Evolutionary conservation across 2,113 vertebrate genomes (phyloP).

Genomic region (Percopsis transmontana): DNA sequence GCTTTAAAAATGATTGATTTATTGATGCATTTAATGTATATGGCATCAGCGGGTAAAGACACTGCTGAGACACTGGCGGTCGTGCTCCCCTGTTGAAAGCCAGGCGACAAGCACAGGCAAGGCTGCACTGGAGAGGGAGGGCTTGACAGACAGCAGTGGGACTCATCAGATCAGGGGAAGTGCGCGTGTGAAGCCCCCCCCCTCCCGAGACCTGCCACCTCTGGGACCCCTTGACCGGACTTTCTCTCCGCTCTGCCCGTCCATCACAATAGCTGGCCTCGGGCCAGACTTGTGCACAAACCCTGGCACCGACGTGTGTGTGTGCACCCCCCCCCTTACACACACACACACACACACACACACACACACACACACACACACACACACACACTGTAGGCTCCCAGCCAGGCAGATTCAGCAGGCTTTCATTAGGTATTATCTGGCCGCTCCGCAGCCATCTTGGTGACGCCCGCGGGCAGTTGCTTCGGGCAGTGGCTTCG

Average conservation of each 20-base stretch:
- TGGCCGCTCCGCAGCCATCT: too few species aligned
- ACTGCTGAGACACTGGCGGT: too few species aligned
- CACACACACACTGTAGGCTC: background rate
- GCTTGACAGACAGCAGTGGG: background rate
- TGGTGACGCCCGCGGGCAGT: too few species aligned
- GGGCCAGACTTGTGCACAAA: constrained; percentile 18
- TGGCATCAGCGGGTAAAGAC: too few species aligned
- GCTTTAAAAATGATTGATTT: too few species aligned
- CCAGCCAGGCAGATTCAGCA: background rate
- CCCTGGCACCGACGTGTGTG: background rate
- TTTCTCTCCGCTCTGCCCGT: constrained; percentile 22
- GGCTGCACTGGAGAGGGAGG: too few species aligned
- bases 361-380: background rate
- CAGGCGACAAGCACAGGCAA: too few species aligned
- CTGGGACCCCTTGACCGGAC: constrained; percentile 27
- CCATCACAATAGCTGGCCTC: constrained; percentile 34
- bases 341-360: background rate
- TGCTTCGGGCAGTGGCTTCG: too few species aligned
- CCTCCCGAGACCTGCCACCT: constrained; percentile 21
- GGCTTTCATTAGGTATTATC: background rate
- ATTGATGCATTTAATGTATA: too few species aligned
- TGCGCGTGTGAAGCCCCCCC: constrained; percentile 30
- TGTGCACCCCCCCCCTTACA: background rate
- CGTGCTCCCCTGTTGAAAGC: too few species aligned
- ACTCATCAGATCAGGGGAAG: constrained; percentile 30